phyloP scores from a whole-genome alignment of 37 sponge, comb jelly and placozoan species.

The Aplysina aerophoba region DNA sequence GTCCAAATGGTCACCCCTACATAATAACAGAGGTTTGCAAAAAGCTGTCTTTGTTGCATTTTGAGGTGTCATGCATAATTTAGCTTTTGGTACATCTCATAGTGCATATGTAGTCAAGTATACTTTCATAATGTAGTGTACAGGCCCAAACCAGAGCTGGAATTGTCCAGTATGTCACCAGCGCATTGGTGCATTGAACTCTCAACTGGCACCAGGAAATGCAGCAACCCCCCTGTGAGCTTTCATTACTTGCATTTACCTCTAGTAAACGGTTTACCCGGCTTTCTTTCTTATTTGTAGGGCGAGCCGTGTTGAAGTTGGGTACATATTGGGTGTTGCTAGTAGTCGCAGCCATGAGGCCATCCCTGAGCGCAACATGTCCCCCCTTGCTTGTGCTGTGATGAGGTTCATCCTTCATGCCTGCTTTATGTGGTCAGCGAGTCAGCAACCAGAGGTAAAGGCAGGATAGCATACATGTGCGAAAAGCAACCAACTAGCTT shows the following conservation, averaged over 20 bases:
- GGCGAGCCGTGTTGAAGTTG: neutral
- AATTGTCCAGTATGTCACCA: neutral
- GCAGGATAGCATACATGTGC: too few species aligned
- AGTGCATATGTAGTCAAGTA: neutral
- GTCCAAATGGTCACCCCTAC: conserved; percentile 35
- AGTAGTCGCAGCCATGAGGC: neutral
- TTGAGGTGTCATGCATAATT: too few species aligned
- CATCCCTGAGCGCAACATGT: conserved; percentile 15
- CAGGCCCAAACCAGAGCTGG: conserved; percentile 24
- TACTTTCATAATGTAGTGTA: neutral
- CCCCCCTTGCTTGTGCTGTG: conserved; percentile 8
- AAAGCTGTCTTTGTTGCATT: too few species aligned
- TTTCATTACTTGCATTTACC: too few species aligned
- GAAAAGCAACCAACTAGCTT: too few species aligned
- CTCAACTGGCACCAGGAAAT: conserved; percentile 26
- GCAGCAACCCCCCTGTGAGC: neutral
- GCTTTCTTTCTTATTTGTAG: neutral
- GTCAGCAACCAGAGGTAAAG: conserved; percentile 1
- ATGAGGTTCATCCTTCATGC: conserved; percentile 27
- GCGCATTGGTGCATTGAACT: conserved; percentile 11
- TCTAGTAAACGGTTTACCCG: too few species aligned
- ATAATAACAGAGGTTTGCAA: conserved; percentile 24
- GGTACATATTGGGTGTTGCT: neutral
- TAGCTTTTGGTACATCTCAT: neutral
- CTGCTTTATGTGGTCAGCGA: conserved; percentile 22